Conservation (phyloP, 92 coral and sea anemone species). For the Zoanthus solanderi region DNA sequence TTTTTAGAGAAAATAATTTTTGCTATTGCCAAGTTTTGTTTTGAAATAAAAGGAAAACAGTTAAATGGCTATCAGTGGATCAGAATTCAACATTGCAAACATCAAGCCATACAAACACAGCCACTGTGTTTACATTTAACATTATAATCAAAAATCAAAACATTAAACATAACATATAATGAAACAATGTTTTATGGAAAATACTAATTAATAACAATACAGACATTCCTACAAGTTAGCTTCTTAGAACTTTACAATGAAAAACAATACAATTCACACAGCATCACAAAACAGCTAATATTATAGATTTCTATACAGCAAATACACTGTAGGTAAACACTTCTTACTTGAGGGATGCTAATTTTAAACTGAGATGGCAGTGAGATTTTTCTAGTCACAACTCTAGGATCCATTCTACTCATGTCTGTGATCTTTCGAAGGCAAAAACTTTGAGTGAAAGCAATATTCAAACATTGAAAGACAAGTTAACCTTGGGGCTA, state of each 20-base stretch:
- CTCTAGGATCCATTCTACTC: background rate
- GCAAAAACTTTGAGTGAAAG: background rate
- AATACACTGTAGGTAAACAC: background rate
- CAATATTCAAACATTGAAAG: background rate
- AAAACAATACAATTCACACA: background rate
- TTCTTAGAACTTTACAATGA: background rate
- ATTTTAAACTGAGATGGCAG: constrained; percentile 67
- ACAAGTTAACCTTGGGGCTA: background rate
- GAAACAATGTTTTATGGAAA: too few relatives aligned
- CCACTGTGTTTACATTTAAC: too few relatives aligned
- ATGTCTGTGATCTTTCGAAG: background rate
- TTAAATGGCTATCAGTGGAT: too few relatives aligned
- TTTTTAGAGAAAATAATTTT: too few relatives aligned
- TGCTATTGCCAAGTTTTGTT: too few relatives aligned
- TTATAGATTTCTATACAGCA: background rate
- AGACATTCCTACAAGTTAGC: too few relatives aligned
- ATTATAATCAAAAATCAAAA: too few relatives aligned
- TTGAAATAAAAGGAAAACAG: too few relatives aligned
- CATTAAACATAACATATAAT: too few relatives aligned
- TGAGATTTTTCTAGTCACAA: constrained; percentile 62
- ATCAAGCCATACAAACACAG: too few relatives aligned
- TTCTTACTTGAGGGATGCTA: constrained; percentile 36
- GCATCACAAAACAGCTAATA: background rate
- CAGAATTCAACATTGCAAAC: too few relatives aligned
- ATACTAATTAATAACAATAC: too few relatives aligned